Base-by-base conservation (phyloP, 2,888 invertebrate genomes). In the Drosophila multiciliata region DNA sequence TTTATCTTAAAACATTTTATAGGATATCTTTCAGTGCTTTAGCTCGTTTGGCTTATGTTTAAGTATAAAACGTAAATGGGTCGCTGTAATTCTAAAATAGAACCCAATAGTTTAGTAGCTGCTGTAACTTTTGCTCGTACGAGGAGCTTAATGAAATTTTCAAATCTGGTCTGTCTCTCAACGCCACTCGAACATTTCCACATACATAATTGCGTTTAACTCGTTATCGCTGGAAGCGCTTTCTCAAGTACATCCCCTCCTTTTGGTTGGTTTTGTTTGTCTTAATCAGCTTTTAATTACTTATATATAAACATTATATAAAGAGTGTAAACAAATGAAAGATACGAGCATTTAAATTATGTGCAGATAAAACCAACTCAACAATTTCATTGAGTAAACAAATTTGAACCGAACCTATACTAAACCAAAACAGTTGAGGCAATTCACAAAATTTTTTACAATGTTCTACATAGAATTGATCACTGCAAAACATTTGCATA, bases 61-160 rank as follows among this genome's bases (percentile, higher is more conserved):
- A 36, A 29, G 42, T 71, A 42, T 53, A 26, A 48, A 48, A 48
- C 65, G 68, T 72, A 87, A 83, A 84, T 83, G 68, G 83, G 83
- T 83, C 83, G 87, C 55, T 48, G 58, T 40, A 42, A n/a, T 50
- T 61, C 54, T 66, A 60, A 86, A 83, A 83, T 87, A 83, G 83
- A 76, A 55, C 0, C n/a, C 20, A 49, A 57, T 62, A 64, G 59
- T 50, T 73, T 80, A 35, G 45, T 32, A 38, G 45, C 36, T 60
- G 9, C 48, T 58, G 65, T 42, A 66, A 59, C 26, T 69, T 57
- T 12, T 52, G 12, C 32, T 17, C 5, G 33, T 20, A 15, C 15
- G 26, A 8, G n/a, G 23, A 42, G 26, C 42, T 35, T 54, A 63
- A 49, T 52, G n/a, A 54, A 74, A 66, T 78, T 78, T 66, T 61